Conservation (phyloP, 2,113 vertebrate genomes). For the Odontophorus gujanensis region DNA sequence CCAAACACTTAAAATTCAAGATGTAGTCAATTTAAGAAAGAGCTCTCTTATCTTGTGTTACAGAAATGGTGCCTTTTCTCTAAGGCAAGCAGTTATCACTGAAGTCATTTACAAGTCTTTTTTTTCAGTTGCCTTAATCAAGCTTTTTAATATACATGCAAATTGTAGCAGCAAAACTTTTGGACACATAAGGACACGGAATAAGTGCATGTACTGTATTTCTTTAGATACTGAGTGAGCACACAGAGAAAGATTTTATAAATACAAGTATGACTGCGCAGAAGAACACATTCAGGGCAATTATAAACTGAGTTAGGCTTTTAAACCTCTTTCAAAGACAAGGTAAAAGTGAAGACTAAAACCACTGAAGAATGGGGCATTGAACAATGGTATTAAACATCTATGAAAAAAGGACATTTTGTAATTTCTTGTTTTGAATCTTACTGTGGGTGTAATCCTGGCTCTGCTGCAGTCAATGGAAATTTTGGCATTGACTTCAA, state of each 20-base stretch:
- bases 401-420: constrained; percentile 8
- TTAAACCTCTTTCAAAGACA: not conserved
- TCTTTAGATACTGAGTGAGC: not conserved
- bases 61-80: constrained; percentile 38
- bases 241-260: not conserved
- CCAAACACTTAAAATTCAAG: constrained; percentile 50
- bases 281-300: not conserved
- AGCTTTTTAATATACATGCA: constrained; percentile 65
- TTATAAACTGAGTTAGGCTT: not conserved
- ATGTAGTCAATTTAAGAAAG: not conserved
- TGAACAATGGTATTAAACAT: constrained; percentile 1
- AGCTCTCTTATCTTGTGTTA: constrained; percentile 33
- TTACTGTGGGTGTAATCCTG: constrained; percentile 70
- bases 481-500: constrained; percentile 72
- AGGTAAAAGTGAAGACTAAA: not conserved
- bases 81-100: constrained; percentile 46
- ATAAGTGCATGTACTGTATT: not conserved
- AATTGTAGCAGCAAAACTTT: constrained; percentile 41
- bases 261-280: not conserved
- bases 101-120: constrained; percentile 43
- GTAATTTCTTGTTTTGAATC: constrained; percentile 64
- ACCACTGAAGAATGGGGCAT: not conserved
- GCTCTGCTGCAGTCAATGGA: constrained; percentile 51
- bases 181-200: constrained; percentile 18
- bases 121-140: constrained; percentile 38